Base-by-base conservation (phyloP, 2,888 invertebrate genomes). In the Drosophila mayaguana region DNA sequence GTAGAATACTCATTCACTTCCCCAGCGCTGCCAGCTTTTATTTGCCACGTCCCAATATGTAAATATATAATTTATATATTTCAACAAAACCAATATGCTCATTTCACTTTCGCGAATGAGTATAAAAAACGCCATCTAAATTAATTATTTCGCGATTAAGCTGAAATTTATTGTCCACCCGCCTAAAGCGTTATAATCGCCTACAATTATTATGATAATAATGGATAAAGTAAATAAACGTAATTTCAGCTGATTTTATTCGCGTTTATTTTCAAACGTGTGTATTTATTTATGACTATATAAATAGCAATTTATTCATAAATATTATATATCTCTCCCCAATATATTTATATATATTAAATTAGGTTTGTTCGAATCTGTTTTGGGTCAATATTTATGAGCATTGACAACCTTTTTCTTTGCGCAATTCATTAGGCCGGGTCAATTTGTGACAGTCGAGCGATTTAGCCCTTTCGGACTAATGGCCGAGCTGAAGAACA, bases 371-470 rank as follows among this genome's bases (percentile, higher is more conserved):
- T 34, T 57, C 34, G 32, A 50, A 50, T 50, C 50, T 36, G 0
- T 40, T 63, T 53, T 43, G 51, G 42, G 60, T 46, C 61, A 64
- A 53, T 64, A 60, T 65, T 73, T 59, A 73, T 63, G 53, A 12
- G 53, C 14, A 54, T 53, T 43, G 28, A 34, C 38, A 76, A 66
- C 63, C 76, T 53, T 79, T 79, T 78, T 28, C 1, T 63, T 63
- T 70, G 36, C 11, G 34, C 62, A 73, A 73, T 70, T 80, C 66
- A 78, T 76, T 78, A 63, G 28, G 43, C 25, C 38, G 61, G 25
- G 38, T 45, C 62, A 63, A 73, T 79, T 80, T 77, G 70, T 70
- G 64, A 74, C 74, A 63, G 63, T 6, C 59, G 65, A 80, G 20
- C 65, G 57, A 40, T 11, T 77, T 59, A 0, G 50, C 34, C 45